Percentiles rank a stretch among this genome's conserved stretches.
These are phyloP conservation scores for Podarcis siculus DNA, from an alignment of 2,797 vertebrate genomes.

Conservation along the genomic window DNA sequence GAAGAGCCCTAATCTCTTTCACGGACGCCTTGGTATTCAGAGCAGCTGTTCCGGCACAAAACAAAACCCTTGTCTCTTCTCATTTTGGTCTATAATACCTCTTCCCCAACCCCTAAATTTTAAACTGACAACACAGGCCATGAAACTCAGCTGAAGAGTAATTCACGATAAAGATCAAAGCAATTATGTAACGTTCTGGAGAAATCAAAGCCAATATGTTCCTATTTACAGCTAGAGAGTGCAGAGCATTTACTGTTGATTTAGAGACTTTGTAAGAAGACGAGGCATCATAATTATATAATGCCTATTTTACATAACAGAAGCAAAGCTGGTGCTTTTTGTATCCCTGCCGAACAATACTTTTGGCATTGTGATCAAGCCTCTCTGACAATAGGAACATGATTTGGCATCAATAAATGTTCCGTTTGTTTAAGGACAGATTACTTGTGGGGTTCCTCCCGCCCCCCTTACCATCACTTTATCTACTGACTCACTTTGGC, in stretches of 20 bases:
- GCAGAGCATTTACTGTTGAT: slow-evolving; percentile 1
- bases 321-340: slow-evolving; percentile 36
- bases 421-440: slow-evolving; percentile 29
- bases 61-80: slow-evolving; percentile 52
- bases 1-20: slow-evolving; percentile 35
- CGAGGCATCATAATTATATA: slow-evolving; percentile 40
- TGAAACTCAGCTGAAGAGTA: slow-evolving; percentile 52
- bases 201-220: slow-evolving; percentile 56
- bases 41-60: slow-evolving; percentile 54
- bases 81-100: slow-evolving; percentile 48
- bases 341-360: not conserved
- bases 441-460: slow-evolving; percentile 1
- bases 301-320: slow-evolving; percentile 26
- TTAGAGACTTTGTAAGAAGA: slow-evolving; percentile 17
- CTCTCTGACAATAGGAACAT: not conserved
- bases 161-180: slow-evolving; percentile 51
- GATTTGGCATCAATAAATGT: slow-evolving; percentile 27
- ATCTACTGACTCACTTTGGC: slow-evolving; percentile 26
- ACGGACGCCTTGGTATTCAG: slow-evolving; percentile 55
- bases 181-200: slow-evolving; percentile 47
- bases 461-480: not conserved
- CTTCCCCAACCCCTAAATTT: slow-evolving; percentile 51
- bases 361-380: not conserved
- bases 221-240: slow-evolving; percentile 43
- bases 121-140: slow-evolving; percentile 37